Base-by-base conservation (phyloP, 2,888 invertebrate genomes). In the Nomada hirtipes region DNA sequence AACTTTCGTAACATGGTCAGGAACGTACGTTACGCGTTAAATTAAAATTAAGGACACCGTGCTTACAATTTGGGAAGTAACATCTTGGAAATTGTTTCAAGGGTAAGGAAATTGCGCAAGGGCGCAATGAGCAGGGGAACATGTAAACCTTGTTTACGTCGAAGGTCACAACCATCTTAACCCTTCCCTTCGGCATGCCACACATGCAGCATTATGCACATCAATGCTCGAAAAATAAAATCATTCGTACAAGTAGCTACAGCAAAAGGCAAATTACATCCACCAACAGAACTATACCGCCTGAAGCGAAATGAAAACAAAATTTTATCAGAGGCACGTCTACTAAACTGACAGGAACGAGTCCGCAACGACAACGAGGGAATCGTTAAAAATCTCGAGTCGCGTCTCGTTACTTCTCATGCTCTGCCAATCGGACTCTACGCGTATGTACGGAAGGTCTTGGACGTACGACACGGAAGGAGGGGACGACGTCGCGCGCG, bases 381-480 rank as follows among this genome's bases (percentile, higher is more conserved):
- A 18, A 50, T 4, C 4, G 26, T 36, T 11, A 15, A n/a, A 53
- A 26, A 71, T 53, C 36, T 9, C 26, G 36, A 36, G 26, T 13
- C 13, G 10, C 23, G 4, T 4, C 29, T 47, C 36, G 9, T 74
- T 52, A 44, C 59, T 70, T 64, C 53, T 47, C 44, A 11, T 50
- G 47, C 29, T 50, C 26, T 83, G 84, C 85, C 90, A 91, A 91
- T 86, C 87, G 89, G 52, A 64, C 65, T n/a, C n/a, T 47, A 79
- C 82, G 86, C 79, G 86, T 74, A 82, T 75, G 87, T 69, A 82
- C 64, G 77, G 83, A 91, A 87, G 87, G 89, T 92, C 91, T 91
- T 90, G 90, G 91, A 91, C 91, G 84, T 84, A 88, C 89, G 91
- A 92, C 91, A 91, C 90, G 87, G 87, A 47, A 65, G 29, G 86